These are phyloP conservation scores for Caracal caracal DNA, from an alignment of 2,113 vertebrate genomes.

Conservation along the genomic window DNA sequence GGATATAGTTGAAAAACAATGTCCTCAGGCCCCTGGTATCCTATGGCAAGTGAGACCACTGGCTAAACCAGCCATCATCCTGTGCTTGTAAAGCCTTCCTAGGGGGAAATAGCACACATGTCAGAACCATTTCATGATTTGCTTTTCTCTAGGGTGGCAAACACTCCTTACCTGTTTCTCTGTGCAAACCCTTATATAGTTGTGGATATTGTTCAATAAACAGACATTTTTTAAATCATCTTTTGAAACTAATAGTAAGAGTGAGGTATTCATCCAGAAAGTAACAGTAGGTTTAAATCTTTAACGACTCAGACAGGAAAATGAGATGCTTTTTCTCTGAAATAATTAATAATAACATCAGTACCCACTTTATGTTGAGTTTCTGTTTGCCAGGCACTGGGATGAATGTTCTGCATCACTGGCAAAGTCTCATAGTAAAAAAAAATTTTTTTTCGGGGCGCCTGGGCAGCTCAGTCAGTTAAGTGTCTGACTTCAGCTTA, in stretches of 20 bases:
- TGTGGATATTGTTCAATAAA: not conserved
- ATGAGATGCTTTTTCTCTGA: not conserved
- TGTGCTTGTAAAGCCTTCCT: not conserved
- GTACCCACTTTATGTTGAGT: not conserved
- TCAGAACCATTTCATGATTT: not conserved
- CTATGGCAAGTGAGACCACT: not conserved
- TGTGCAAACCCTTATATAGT: not conserved
- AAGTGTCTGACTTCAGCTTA: no score
- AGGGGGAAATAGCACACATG: not conserved
- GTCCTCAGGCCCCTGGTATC: not conserved
- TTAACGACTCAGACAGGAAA: not conserved
- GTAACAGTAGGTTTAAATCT: constrained; percentile 3
- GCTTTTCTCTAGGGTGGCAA: not conserved
- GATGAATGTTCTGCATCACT: not conserved
- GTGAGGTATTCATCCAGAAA: not conserved
- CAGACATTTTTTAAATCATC: not conserved
- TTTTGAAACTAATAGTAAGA: not conserved
- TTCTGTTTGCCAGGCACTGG: not conserved
- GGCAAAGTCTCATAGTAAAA: not conserved
- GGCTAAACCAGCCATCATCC: not conserved
- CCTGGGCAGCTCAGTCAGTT: no score
- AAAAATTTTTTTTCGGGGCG: no score
- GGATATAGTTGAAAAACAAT: not conserved
- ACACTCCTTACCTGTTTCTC: not conserved
- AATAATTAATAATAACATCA: not conserved